Percentiles rank a stretch among this genome's conserved stretches.
Evolutionary conservation across 2,888 invertebrate genomes (phyloP).

Genomic region (Drosophila infuscata): DNA sequence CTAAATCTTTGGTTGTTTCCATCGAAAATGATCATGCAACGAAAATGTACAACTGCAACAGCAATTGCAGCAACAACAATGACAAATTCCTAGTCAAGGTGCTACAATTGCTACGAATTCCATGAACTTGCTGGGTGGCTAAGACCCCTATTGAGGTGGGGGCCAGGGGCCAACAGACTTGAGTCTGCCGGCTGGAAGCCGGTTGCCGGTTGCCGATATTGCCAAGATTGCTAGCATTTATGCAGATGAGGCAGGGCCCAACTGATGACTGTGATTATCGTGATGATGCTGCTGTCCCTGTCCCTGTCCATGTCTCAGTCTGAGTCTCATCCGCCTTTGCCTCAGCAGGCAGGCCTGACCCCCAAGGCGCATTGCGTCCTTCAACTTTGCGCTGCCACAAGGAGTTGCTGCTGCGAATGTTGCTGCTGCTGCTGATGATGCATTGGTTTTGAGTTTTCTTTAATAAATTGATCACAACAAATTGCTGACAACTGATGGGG

Average conservation of each 20-base stretch:
- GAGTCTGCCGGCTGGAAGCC: constrained; percentile 9
- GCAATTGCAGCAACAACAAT: constrained; percentile 51
- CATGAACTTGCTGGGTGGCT: constrained; percentile 74
- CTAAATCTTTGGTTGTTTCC: not conserved
- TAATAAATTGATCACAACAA: constrained; percentile 83
- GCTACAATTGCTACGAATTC: constrained; percentile 73
- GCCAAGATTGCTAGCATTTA: constrained; percentile 44
- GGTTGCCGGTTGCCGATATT: constrained; percentile 36
- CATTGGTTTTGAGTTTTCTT: constrained; percentile 48
- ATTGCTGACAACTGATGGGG: constrained; percentile 83
- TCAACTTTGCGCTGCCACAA: constrained; percentile 48
- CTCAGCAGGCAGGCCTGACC: constrained; percentile 33
- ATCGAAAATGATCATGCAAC: constrained; percentile 19
- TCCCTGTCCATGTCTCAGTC: not conserved
- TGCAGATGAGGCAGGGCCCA: constrained; percentile 63
- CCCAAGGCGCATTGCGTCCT: constrained; percentile 60
- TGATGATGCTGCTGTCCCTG: constrained; percentile 18
- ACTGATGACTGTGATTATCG: constrained; percentile 68
- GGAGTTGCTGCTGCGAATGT: constrained; percentile 6
- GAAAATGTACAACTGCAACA: constrained; percentile 2
- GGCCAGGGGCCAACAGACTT: not conserved
- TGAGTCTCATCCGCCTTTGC: not conserved
- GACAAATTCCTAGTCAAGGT: constrained; percentile 72
- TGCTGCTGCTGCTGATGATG: constrained; percentile 19
- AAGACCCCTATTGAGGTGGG: constrained; percentile 11